These are phyloP conservation scores for Aphaenogaster floridana DNA, from an alignment of 1,140 invertebrate genomes.

Conservation along the genomic window DNA sequence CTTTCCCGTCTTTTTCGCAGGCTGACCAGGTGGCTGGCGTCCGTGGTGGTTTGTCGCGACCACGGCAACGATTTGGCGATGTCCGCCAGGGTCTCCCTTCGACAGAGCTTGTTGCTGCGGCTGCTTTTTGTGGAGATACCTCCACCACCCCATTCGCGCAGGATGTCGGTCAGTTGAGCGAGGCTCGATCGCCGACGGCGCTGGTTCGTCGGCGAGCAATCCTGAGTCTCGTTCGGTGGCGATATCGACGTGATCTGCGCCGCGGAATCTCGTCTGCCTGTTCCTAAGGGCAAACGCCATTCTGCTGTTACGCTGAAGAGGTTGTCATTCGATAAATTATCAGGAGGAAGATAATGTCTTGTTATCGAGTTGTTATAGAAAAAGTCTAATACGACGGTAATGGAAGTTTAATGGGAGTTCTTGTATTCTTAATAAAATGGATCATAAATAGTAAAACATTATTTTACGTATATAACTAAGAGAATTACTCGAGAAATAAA, in stretches of 20 bases:
- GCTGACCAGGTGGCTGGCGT: constrained; percentile 84
- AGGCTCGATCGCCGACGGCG: constrained; percentile 93
- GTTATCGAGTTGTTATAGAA: neutral
- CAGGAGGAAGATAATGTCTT: neutral
- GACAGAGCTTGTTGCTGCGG: constrained; percentile 90
- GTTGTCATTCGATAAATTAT: neutral
- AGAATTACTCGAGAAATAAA: neutral
- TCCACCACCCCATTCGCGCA: constrained; percentile 93
- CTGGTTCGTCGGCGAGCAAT: constrained; percentile 89
- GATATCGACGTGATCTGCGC: constrained; percentile 95
- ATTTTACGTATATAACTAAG: neutral
- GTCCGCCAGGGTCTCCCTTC: constrained; percentile 94
- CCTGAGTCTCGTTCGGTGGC: constrained; percentile 91
- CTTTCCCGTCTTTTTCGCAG: constrained; percentile 92
- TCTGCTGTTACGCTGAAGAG: neutral
- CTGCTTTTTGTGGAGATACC: constrained; percentile 89
- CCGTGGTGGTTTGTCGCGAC: constrained; percentile 88
- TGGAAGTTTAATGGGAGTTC: neutral
- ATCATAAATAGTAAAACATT: neutral
- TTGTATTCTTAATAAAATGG: constrained; percentile 18
- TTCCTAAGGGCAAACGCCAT: constrained; percentile 77
- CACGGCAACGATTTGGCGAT: constrained; percentile 91
- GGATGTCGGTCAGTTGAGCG: constrained; percentile 94
- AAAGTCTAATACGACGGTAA: neutral
- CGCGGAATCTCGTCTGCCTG: constrained; percentile 93